phyloP scores from a whole-genome alignment of 2,797 vertebrate species.

The Dendrocincla tyrannina region DNA sequence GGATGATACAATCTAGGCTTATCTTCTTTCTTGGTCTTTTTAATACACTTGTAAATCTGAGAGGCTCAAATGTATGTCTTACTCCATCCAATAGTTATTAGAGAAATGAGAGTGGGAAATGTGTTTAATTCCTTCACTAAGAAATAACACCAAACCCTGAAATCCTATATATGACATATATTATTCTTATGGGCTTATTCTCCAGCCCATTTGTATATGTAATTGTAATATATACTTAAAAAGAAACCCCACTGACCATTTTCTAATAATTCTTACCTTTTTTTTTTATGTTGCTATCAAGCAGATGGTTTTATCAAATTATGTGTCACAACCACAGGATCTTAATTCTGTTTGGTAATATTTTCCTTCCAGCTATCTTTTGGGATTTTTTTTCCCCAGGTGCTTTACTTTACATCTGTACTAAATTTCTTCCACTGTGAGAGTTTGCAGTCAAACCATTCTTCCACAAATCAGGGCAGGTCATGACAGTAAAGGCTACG shows the following conservation, averaged over 20 bases:
- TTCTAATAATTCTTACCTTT: background rate
- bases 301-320: background rate
- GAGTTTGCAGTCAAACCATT: background rate
- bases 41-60: background rate
- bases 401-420: background rate
- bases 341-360: background rate
- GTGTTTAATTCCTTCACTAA: background rate
- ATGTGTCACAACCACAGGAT: background rate
- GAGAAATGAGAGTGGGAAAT: background rate
- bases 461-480: background rate
- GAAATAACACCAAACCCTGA: background rate
- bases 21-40: background rate
- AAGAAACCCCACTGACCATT: background rate
- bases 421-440: background rate
- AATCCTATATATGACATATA: background rate
- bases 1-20: background rate
- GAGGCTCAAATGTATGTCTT: background rate
- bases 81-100: background rate
- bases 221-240: background rate
- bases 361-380: background rate
- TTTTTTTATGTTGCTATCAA: background rate
- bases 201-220: background rate
- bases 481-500: background rate
- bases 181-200: background rate
- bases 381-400: accelerated